These are phyloP conservation scores for Crocidura indochinensis DNA, from an alignment of 2,797 vertebrate species.

Conservation along the genomic window DNA sequence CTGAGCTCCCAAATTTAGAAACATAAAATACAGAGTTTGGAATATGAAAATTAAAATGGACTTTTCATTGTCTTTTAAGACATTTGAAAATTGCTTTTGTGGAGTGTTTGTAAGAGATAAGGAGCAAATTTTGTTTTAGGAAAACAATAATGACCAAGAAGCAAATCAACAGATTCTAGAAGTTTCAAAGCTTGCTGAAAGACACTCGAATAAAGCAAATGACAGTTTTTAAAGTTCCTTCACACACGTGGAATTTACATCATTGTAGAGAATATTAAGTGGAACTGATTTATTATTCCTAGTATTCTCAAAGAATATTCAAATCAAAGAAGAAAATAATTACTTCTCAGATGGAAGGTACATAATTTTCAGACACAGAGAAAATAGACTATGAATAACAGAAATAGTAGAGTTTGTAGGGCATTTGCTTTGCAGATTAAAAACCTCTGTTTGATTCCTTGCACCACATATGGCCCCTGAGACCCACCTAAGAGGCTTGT, in stretches of 20 bases:
- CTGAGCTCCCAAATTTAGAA: neutral
- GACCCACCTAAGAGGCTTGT: no score
- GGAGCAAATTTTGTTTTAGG: neutral
- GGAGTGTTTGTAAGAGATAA: neutral
- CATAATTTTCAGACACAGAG: neutral
- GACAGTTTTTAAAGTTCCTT: neutral
- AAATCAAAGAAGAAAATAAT: neutral
- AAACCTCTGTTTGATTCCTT: no score
- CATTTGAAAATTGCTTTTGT: neutral
- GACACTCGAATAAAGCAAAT: neutral
- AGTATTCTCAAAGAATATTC: neutral
- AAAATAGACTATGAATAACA: no score
- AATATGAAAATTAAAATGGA: constrained; percentile 19
- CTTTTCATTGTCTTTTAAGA: neutral
- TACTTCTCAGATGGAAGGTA: neutral
- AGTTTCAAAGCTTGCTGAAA: neutral
- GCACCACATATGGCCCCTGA: no score
- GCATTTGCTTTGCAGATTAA: no score
- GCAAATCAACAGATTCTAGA: neutral
- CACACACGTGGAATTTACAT: neutral
- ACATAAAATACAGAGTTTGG: neutral
- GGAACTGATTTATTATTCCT: neutral
- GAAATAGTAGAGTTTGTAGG: no score
- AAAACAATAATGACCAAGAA: neutral
- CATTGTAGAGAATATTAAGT: neutral